A percentile compares a stretch with the other conserved stretches of the same genome.
These are phyloP conservation scores for Batillaria attramentaria DNA, from an alignment of 1,140 invertebrate genomes.

Conservation along the genomic window DNA sequence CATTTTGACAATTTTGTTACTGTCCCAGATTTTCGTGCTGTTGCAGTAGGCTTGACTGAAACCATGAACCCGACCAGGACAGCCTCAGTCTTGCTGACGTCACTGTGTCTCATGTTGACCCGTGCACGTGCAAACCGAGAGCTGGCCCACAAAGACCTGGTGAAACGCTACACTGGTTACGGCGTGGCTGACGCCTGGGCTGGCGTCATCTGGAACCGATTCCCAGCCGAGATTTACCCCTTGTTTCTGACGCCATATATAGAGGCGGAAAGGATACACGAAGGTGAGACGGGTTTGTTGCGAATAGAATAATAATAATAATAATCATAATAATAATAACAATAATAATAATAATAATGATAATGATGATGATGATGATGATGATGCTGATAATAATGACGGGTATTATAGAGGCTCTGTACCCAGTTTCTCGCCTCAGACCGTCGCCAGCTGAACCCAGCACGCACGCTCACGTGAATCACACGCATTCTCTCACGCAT, in stretches of 20 bases:
- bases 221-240: neutral
- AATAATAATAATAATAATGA: neutral
- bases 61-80: neutral
- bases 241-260: slow-evolving; percentile 6
- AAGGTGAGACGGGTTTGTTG: slow-evolving; percentile 22
- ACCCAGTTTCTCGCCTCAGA: no score
- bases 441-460: no score
- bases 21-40: neutral
- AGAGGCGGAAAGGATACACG: neutral
- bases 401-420: no score
- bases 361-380: neutral
- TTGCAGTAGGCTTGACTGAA: neutral
- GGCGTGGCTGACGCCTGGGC: neutral
- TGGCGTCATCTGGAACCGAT: slow-evolving; percentile 1
- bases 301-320: no score
- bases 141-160: neutral
- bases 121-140: neutral
- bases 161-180: neutral
- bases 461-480: no score
- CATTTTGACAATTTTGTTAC: neutral
- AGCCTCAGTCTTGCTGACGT: neutral
- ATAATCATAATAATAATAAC: neutral
- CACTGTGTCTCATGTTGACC: neutral
- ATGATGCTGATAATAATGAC: neutral
- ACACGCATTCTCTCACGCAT: no score